Evolutionary conservation across 2,113 vertebrate species (phyloP), one percentile per base, ranked within the genome.

Genomic region (Chionomys nivalis): DNA sequence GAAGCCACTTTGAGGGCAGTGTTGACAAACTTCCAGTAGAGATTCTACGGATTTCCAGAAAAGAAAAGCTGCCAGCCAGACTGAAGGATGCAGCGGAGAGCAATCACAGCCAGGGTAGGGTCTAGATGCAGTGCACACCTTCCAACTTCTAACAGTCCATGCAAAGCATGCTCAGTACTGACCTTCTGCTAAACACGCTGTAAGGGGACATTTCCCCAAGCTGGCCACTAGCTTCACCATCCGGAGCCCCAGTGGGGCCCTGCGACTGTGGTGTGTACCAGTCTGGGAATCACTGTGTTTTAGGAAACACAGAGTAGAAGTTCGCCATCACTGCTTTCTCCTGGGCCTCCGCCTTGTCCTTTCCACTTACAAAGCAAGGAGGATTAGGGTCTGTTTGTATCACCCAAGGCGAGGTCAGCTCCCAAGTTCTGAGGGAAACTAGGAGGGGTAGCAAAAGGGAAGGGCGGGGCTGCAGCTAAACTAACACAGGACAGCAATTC

Each of bases 11-110:
- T 61, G 63, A 89, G 92, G 85, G 86, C 21, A 19, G 0, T 0
- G 2, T 16, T 1, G 11, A 10, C 61, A 36, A 33, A 58, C 52
- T 63, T 83, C n/a, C 26, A 23, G 36, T 0, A 28, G 17, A 0
- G 7, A 44, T 42, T 4, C 28, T 75, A 26, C 19, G 47, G 36
- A 26, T 66, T 91, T 52, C 16, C 7, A 23, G 31, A 33, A 72
- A 16, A 47, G 68, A 81, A 28, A 87, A 87, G 3, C 0, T 0
- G 21, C 16, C 7, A 8, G 76, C 70, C 4, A 2, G 14, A n/a
- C 17, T 55, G 28, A 39, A 52, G n/a, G 0, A n/a, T 9, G 0
- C 2, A 16, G 0, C 5, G 0, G 1, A 33, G 13, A 26, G 7
- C 0, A 7, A 9, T 11, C 0, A 24, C 1, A 10, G 73, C 44